Conservation (phyloP, 1,140 invertebrate genomes). For the Drosophila elegans region DNA sequence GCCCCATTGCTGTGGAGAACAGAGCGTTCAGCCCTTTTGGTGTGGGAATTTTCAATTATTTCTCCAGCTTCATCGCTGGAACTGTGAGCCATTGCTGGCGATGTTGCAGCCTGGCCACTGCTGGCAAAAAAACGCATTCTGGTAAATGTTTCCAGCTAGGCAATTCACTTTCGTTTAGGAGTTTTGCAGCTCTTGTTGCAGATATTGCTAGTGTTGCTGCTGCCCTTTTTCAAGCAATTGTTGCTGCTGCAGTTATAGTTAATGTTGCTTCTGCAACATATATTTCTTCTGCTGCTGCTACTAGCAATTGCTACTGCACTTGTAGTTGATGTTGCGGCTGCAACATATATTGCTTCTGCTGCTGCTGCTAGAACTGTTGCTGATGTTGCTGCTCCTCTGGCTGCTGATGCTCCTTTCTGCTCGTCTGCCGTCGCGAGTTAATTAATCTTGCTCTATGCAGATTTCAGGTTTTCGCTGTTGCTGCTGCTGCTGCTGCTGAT, state of each 20-base stretch:
- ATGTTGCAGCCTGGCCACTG: constrained; percentile 22
- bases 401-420: constrained; percentile 1
- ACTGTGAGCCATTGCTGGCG: constrained; percentile 44
- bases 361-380: neutral
- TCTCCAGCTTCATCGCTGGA: constrained; percentile 71
- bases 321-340: neutral
- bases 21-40: constrained; percentile 25
- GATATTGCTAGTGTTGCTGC: neutral
- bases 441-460: constrained; percentile 78
- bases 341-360: neutral
- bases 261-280: neutral
- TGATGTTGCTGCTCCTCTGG: constrained; percentile 1
- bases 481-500: constrained; percentile 15
- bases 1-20: constrained; percentile 52
- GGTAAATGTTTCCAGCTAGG: neutral
- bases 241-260: neutral
- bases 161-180: neutral
- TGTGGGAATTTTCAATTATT: constrained; percentile 69
- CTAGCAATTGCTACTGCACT: neutral
- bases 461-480: constrained; percentile 68
- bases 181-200: neutral
- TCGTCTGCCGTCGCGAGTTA: constrained; percentile 32
- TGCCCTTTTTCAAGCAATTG: neutral
- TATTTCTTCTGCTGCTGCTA: neutral
- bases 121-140: constrained; percentile 59